Conservation (phyloP, 2,888 invertebrate species). For the Bruchidius siliquastri region DNA sequence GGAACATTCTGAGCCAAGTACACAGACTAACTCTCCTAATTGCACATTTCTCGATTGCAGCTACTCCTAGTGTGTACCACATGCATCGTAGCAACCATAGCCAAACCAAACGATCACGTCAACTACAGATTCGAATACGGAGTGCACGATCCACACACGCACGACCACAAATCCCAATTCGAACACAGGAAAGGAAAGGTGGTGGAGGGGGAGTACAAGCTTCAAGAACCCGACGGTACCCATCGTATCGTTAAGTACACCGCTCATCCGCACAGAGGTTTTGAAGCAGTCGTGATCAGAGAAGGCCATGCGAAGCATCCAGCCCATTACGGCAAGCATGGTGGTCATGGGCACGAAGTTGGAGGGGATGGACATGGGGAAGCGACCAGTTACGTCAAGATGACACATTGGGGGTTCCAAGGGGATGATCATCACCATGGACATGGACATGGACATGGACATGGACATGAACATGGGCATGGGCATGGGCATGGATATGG, state of each 20-base stretch:
- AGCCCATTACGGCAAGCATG: slow-evolving; percentile 24
- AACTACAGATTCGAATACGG: slow-evolving; percentile 43
- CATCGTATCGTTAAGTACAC: slow-evolving; percentile 41
- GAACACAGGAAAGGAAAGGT: slow-evolving; percentile 42
- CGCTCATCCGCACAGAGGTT: slow-evolving; percentile 24
- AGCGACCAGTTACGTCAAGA: slow-evolving; percentile 30
- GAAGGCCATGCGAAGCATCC: slow-evolving; percentile 32
- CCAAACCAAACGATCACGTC: neutral
- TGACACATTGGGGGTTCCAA: slow-evolving; percentile 28
- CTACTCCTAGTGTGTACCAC: neutral
- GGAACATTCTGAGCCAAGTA: too few relatives aligned
- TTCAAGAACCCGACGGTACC: slow-evolving; percentile 44
- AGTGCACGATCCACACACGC: slow-evolving; percentile 43
- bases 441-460: slow-evolving; percentile 3
- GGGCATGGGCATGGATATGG: slow-evolving; percentile 1
- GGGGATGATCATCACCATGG: slow-evolving; percentile 9
- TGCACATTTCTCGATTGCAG: too few relatives aligned
- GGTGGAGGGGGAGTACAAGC: slow-evolving; percentile 40
- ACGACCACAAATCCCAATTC: slow-evolving; percentile 41
- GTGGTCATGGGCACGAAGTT: slow-evolving; percentile 18
- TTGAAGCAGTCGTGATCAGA: slow-evolving; percentile 29
- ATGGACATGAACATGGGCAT: slow-evolving; percentile 9
- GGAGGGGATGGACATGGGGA: slow-evolving; percentile 19
- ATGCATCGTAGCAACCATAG: neutral
- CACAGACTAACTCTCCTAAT: too few relatives aligned